Conservation (phyloP, 2,797 vertebrate species). For the Rhynchonycteris naso region DNA sequence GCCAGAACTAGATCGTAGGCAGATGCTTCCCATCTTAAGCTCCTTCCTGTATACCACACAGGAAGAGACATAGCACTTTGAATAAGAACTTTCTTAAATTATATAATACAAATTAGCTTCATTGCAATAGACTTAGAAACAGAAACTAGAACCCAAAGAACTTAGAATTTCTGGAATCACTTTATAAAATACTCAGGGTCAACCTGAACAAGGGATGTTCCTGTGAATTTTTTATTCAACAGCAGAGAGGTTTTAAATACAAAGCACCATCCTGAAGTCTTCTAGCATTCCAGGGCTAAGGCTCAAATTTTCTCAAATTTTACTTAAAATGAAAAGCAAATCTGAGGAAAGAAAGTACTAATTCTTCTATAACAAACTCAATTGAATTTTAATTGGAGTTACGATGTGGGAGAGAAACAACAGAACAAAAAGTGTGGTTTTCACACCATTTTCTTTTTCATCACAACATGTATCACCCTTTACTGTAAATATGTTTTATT, state of each 20-base stretch:
- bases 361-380: background rate
- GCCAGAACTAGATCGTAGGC: background rate
- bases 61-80: background rate
- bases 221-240: background rate
- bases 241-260: background rate
- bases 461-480: background rate
- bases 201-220: background rate
- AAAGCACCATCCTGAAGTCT: constrained; percentile 17
- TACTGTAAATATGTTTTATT: background rate
- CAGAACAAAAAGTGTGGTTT: background rate
- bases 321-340: constrained; percentile 15
- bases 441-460: background rate
- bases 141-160: background rate
- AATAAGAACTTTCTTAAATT: constrained; percentile 39
- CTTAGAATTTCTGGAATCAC: background rate
- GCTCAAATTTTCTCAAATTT: background rate
- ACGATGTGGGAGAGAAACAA: background rate
- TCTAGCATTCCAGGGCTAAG: background rate
- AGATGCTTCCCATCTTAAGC: background rate
- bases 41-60: background rate
- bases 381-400: constrained; percentile 11
- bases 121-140: background rate
- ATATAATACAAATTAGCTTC: background rate
- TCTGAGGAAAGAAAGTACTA: background rate
- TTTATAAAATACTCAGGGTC: background rate